Base-by-base conservation (phyloP, 2,113 vertebrate genomes). In the Picathartes gymnocephalus region DNA sequence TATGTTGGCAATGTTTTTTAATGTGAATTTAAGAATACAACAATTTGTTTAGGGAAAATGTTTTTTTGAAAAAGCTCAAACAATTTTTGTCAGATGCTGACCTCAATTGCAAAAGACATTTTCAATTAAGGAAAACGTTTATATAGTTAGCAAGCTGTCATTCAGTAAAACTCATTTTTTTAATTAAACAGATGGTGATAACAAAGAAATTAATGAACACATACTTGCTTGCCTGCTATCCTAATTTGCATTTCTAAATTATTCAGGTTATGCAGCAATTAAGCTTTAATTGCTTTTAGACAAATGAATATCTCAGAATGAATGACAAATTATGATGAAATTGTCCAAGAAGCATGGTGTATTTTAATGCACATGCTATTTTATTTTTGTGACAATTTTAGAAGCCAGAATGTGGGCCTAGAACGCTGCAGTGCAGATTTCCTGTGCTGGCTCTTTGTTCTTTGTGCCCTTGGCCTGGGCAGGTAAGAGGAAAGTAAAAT, bases 141-240 rank as follows among this genome's bases (percentile, higher is more conserved):
- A 96, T 97, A 96, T 77, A 95, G 91, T 97, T 97, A 98, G 95
- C 90, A 97, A 97, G 74, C 93, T 97, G 95, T 97, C 97, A 98
- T 98, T 98, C 95, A 97, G 58, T 86, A 97, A 98, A 98, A 97
- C 91, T 96, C 95, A 95, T 97, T 97, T 97, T 97, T 98, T 97
- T 97, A 98, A 97, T 98, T 98, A 98, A 98, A 97, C 96, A 98
- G 97, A 98, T 98, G 97, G 96, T 92, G 95, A 97, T 97, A 98
- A 98, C 93, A 98, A 97, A 98, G 95, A 97, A 98, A 97, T 98
- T 98, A 98, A 97, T 98, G 97, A 97, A 96, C 95, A 96, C 72
- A 96, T 93, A 97, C 92, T 97, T 97, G 94, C 97, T 97, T 97
- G 96, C 95, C 96, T 95, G 94, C 96, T 96, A 77, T 81, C 79